Base-by-base conservation (phyloP, 2,888 invertebrate species). In the Serrognathus titanus region DNA sequence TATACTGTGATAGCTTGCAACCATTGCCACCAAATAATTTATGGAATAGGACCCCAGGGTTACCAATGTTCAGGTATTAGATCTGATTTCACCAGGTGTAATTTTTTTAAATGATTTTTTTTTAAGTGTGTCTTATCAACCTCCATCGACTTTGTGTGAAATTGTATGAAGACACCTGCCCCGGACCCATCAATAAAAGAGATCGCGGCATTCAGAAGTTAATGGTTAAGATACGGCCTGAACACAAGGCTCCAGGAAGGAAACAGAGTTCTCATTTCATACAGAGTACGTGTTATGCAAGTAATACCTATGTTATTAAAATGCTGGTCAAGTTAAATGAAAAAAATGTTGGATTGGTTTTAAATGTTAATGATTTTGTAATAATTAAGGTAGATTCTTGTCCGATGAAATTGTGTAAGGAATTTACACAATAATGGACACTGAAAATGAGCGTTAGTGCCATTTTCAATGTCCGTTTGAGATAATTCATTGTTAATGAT, bases 31-130 rank as follows among this genome's bases (percentile, higher is more conserved):
- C 84, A 87, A 73, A 89, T 93, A 65, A 89, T 98, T 67, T 93
- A 94, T 85, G 98, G 98, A 49, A 90, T 98, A 58, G 95, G 96
- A 70, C 94, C 96, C 63, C 97, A 98, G 80, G 97, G 97, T 55
- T 97, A 92, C 82, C 91, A 94, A 72, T 99, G 98, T 79, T 85
- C 89, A 74, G 90, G 97, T 94, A 31, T 1, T 31, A 80, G 79
- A 81, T 67, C n/a, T 58, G n/a, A 20, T 13, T 52, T 20, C 7
- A 4, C 7, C 12, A 3, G 16, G 7, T 20, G 2, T 36, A 48
- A 2, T 49, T 20, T 12, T n/a, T 3, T 1, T 1, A 35, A 12
- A 49, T 48, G 7, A 48, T 36, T 35, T 55, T 31, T 24, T 40
- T 50, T 53, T 24, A 61, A 75, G 78, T 71, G 48, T 78, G 78